Percentiles rank a stretch among this genome's conserved stretches.
Conservation (phyloP, 2,888 invertebrate species). For the Thymelicus sylvestris region DNA sequence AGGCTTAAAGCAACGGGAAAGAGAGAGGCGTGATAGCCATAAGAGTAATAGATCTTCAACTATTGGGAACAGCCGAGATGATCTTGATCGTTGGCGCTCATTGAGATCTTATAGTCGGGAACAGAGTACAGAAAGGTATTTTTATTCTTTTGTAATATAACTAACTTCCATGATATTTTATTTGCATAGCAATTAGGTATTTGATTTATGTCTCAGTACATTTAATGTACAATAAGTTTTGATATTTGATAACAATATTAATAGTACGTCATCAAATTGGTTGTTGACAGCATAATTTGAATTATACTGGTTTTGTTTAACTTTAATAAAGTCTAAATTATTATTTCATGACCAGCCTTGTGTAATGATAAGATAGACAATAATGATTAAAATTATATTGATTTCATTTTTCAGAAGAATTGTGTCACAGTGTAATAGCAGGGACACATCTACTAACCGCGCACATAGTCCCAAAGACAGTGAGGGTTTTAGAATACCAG, state of each 20-base stretch:
- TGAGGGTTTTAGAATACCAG: constrained; percentile 76
- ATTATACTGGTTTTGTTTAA: no score
- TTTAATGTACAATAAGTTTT: no score
- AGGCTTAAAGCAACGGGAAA: constrained; percentile 64
- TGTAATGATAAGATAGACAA: no score
- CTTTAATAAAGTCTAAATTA: no score
- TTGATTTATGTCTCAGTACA: no score
- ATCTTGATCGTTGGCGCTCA: constrained; percentile 78
- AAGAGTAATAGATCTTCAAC: constrained; percentile 77
- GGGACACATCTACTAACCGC: constrained; percentile 72
- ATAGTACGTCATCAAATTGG: no score
- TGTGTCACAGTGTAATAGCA: constrained; percentile 78
- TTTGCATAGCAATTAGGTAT: background rate
- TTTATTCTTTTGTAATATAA: background rate
- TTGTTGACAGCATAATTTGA: no score
- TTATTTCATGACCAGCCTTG: no score
- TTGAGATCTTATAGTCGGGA: constrained; percentile 78
- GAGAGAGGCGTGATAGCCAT: constrained; percentile 73
- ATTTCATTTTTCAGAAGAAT: constrained; percentile 63
- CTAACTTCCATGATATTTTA: background rate
- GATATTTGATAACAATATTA: no score
- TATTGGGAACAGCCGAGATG: constrained; percentile 77
- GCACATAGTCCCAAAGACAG: constrained; percentile 72
- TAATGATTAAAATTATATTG: background rate
- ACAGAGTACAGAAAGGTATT: constrained; percentile 78